A percentile compares a stretch with the other conserved stretches of the same genome.
Conservation (phyloP, 2,888 invertebrate species). For the Sinodicranocentrus sp. region DNA sequence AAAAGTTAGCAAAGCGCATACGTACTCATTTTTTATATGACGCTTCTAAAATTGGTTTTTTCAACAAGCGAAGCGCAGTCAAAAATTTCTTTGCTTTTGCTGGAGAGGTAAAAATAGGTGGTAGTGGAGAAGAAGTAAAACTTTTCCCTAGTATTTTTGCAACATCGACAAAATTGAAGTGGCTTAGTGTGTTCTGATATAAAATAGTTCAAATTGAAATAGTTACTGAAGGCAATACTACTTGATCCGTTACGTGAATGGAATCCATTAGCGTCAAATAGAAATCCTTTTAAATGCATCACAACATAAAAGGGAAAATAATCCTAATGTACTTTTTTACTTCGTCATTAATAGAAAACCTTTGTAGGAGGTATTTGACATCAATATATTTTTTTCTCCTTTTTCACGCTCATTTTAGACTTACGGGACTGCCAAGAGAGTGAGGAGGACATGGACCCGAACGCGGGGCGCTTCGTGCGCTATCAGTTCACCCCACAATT, state of each 20-base stretch:
- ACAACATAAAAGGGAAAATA: too few species aligned
- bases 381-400: neutral
- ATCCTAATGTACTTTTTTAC: too few species aligned
- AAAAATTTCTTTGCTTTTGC: conserved; percentile 13
- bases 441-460: conserved; percentile 84
- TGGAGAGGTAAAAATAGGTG: too few species aligned
- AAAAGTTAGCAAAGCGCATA: too few species aligned
- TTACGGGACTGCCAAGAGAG: conserved; percentile 73
- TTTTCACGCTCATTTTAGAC: conserved; percentile 58
- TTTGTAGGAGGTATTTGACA: neutral
- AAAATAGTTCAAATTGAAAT: neutral
- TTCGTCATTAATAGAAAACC: too few species aligned
- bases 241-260: conserved; percentile 43
- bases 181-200: too few species aligned
- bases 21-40: neutral
- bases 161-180: too few species aligned
- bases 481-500: conserved; percentile 99
- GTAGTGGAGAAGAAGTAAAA: too few species aligned
- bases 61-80: neutral
- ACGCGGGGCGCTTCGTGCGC: conserved; percentile 97
- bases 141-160: too few species aligned
- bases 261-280: conserved; percentile 55
- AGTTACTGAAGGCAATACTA: neutral
- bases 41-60: neutral
- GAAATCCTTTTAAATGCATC: too few species aligned